Base-by-base conservation (phyloP, 2,888 invertebrate genomes). In the Ceriagrion tenellum region DNA sequence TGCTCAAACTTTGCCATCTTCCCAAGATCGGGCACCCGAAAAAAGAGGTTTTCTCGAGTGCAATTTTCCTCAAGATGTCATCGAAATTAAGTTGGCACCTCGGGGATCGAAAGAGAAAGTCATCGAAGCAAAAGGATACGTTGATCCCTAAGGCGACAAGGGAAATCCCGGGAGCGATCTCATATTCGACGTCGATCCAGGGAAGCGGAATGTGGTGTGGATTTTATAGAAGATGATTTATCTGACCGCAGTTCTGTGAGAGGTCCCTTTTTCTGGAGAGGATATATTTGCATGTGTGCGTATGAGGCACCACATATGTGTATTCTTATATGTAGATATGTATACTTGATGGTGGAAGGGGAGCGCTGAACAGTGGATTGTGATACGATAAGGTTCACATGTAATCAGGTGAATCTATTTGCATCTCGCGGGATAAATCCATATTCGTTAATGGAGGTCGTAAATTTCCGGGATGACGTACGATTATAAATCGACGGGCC, bases 401-500 rank as follows among this genome's bases (percentile, higher is more conserved):
- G 35, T 59, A 59, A 47, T n/a, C 81, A 35, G 8, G 8, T 3
- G 35, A 81, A 81, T 81, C 30, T 81, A 81, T 81, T 81, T 81
- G 16, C 12, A 35, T 35, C 30, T 35, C 35, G 13, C 35, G 16
- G 26, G 30, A 81, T 81, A 35, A 81, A 81, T 81, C 81, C 35
- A 81, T 81, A 35, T 81, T 69, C 81, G 81, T 35, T 81, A 81
- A 81, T 81, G 30, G 81, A 18, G 81, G 35, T 81, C 81, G 81
- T 81, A 81, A 81, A 35, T 81, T 30, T n/a, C 35, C 35, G 30
- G 35, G 0, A 10, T 30, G 81, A 81, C 81, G 35, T 12, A 16
- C 3, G 81, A 18, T 16, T 81, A 13, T 81, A 81, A 81, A 81
- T 81, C 35, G 30, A 0, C 81, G 81, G 81, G 59, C 3, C 6